A percentile compares a stretch with the other conserved stretches of the same genome.
Conservation (phyloP, 2,113 vertebrate genomes). For the Pelecanoides urinatrix region DNA sequence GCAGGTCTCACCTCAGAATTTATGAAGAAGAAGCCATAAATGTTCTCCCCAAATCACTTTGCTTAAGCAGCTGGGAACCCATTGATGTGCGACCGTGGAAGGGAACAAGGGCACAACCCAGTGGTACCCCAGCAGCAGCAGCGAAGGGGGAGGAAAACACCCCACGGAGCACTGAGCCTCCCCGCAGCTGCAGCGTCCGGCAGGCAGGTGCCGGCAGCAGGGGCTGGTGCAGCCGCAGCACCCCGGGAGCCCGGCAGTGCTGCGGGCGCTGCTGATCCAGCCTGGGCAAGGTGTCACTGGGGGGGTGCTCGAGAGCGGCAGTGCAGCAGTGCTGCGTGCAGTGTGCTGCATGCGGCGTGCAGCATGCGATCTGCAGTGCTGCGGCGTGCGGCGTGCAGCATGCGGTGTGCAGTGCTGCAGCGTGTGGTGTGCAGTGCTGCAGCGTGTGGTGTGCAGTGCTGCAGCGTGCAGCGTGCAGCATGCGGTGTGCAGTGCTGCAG, state of each 20-base stretch:
- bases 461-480: background rate
- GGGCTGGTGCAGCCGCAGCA: background rate
- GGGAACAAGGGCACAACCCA: background rate
- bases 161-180: no score
- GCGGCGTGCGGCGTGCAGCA: background rate
- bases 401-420: no score
- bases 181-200: background rate
- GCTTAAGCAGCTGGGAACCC: background rate
- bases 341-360: background rate
- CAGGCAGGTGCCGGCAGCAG: background rate
- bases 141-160: no score
- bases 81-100: no score
- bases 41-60: background rate
- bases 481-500: no score
- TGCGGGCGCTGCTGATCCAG: background rate
- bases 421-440: no score
- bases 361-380: background rate
- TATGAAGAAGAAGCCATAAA: background rate
- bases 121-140: no score
- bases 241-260: background rate
- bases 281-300: background rate
- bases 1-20: background rate
- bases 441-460: no score
- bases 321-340: fast-evolving
- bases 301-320: background rate